phyloP scores from a whole-genome alignment of 2,797 vertebrate genomes.

The Enteromius treurensis region DNA sequence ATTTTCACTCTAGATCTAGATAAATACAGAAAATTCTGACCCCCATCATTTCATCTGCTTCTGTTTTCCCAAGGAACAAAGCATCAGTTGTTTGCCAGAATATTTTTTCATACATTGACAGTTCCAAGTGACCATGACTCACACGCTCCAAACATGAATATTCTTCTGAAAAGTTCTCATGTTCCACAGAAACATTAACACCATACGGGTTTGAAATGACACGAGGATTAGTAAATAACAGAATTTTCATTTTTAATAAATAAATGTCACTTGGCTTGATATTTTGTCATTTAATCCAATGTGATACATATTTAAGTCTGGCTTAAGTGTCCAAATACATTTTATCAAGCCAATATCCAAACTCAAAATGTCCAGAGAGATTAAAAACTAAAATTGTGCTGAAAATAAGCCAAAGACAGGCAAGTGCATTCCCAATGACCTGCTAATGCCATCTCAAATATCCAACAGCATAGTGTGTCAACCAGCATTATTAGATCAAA shows the following conservation, averaged over 20 bases:
- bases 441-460: slow-evolving; percentile 9
- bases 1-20: too few relatives aligned
- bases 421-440: background rate
- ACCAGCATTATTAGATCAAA: slow-evolving; percentile 1
- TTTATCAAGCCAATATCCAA: slow-evolving; percentile 4
- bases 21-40: too few relatives aligned
- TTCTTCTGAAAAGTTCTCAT: background rate
- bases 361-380: slow-evolving; percentile 4
- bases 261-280: background rate
- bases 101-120: background rate
- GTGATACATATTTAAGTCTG: background rate
- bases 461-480: background rate
- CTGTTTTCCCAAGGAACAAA: background rate
- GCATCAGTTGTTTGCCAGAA: background rate
- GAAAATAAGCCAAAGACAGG: slow-evolving; percentile 1
- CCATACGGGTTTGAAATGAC: background rate
- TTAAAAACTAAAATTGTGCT: background rate
- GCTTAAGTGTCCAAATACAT: slow-evolving; percentile 8
- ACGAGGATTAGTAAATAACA: background rate
- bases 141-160: background rate
- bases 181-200: background rate
- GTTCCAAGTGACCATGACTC: background rate
- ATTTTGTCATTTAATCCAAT: background rate
- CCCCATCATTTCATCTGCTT: background rate
- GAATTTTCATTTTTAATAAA: background rate